phyloP scores from a whole-genome alignment of 2,113 vertebrate species.

The Sarotherodon lohbergeri region DNA sequence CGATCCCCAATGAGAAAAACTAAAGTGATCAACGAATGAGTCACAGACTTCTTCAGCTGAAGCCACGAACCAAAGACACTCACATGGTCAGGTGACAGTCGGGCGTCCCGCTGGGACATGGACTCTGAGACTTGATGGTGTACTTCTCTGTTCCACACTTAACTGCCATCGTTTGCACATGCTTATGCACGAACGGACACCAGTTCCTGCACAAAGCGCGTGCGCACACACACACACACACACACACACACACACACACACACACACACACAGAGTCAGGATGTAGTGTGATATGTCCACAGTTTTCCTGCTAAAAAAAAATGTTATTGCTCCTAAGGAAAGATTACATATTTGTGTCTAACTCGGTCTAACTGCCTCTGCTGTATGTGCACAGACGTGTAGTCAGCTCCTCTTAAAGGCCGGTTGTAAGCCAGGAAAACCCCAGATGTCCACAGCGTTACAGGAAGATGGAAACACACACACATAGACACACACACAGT shows the following conservation, averaged over 20 bases:
- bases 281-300: not conserved
- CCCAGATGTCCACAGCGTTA: not conserved
- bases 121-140: conserved; percentile 77
- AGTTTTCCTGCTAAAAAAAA: not conserved
- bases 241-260: not conserved
- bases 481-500: not conserved
- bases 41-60: not conserved
- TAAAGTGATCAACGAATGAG: not conserved
- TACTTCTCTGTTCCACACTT: conserved; percentile 81
- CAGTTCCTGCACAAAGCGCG: conserved; percentile 75
- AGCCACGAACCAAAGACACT: conserved; percentile 22
- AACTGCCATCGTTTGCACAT: conserved; percentile 64
- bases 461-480: not conserved
- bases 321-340: not conserved
- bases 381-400: not conserved
- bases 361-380: not conserved
- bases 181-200: conserved; percentile 78
- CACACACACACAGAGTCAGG: not conserved
- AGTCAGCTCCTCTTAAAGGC: not conserved
- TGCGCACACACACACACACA: not conserved
- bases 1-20: not conserved
- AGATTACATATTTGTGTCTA: not conserved
- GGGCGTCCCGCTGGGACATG: conserved; percentile 69
- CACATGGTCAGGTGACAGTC: conserved; percentile 76
- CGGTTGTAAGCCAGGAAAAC: not conserved